A percentile compares a stretch with the other conserved stretches of the same genome.
phyloP scores from a whole-genome alignment of 1,140 invertebrate genomes.

The Hyposmocoma kahamanoa region DNA sequence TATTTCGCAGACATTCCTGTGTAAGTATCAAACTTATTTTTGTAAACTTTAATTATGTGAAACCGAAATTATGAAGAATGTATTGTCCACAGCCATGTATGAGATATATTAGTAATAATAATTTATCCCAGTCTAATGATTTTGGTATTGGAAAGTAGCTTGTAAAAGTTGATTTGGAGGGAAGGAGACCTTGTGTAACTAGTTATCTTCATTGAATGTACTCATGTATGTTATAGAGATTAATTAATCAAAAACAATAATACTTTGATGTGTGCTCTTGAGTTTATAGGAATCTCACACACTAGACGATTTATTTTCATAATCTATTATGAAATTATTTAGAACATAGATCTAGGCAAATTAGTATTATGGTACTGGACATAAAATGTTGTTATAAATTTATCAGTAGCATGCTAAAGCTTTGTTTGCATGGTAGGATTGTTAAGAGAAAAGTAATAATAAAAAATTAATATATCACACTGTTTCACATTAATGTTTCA shows the following conservation, averaged over 20 bases:
- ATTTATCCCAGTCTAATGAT: background rate
- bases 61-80: background rate
- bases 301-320: constrained; percentile 42
- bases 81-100: no score
- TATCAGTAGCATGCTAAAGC: constrained; percentile 53
- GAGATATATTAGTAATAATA: no score
- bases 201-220: background rate
- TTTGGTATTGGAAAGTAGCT: background rate
- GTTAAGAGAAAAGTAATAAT: constrained; percentile 42
- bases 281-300: constrained; percentile 52
- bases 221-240: constrained; percentile 3
- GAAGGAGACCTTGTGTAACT: background rate
- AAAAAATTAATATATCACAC: constrained; percentile 26
- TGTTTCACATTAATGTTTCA: constrained; percentile 10
- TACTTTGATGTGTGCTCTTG: background rate
- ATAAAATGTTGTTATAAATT: constrained; percentile 53
- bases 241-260: constrained; percentile 1
- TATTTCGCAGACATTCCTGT: constrained; percentile 24
- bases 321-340: constrained; percentile 35
- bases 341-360: constrained; percentile 38
- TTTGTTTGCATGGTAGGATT: constrained; percentile 61
- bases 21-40: constrained; percentile 1
- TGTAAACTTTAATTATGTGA: background rate
- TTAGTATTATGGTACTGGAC: constrained; percentile 40
- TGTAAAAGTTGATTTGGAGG: background rate